phyloP scores from a whole-genome alignment of 2,797 vertebrate species.

The Emydoidea blandingii region DNA sequence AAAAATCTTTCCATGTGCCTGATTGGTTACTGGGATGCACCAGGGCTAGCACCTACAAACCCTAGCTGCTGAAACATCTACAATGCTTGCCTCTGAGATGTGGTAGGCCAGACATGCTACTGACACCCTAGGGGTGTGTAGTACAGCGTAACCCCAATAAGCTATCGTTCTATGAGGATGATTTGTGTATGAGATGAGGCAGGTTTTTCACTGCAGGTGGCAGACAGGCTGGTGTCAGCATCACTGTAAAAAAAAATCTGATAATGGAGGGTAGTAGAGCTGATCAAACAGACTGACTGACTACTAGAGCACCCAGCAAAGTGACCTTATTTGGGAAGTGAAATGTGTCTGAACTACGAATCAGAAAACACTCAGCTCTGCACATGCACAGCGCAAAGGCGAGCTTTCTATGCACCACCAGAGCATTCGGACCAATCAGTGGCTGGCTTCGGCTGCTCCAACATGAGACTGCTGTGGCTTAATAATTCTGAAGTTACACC shows the following conservation, averaged over 20 bases:
- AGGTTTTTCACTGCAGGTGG: neutral
- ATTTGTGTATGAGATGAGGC: neutral
- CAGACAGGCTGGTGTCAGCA: neutral
- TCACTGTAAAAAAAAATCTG: neutral
- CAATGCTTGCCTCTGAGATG: neutral
- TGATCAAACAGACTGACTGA: neutral
- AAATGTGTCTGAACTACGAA: conserved; percentile 1
- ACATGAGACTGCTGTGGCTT: neutral
- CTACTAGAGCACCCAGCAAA: neutral
- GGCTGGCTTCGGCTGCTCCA: neutral
- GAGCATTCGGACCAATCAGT: neutral
- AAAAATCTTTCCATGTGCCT: too few species aligned
- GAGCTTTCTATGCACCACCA: neutral
- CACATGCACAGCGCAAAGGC: neutral
- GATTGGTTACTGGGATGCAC: too few species aligned
- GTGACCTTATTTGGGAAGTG: neutral
- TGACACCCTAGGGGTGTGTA: neutral
- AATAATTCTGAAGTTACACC: neutral
- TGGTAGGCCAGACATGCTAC: neutral
- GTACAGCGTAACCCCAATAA: neutral
- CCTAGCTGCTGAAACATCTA: neutral
- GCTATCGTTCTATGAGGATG: neutral
- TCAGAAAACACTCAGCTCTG: neutral
- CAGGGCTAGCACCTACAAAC: neutral
- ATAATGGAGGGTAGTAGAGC: neutral